Conservation (phyloP, 2,888 invertebrate species). For the Rhingia campestris region DNA sequence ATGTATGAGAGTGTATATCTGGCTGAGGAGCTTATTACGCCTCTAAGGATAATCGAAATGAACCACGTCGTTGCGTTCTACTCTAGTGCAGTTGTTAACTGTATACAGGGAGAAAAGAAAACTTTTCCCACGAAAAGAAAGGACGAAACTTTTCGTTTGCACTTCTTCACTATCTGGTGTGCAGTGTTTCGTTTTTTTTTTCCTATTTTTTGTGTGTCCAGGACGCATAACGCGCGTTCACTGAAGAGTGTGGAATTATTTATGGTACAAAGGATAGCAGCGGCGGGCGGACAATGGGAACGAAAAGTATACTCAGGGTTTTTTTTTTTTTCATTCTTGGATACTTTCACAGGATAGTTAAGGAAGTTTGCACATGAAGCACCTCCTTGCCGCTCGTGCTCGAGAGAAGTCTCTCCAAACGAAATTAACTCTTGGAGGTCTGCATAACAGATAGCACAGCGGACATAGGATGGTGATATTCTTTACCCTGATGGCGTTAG, state of each 20-base stretch:
- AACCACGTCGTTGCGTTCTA: conserved; percentile 37
- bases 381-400: conserved; percentile 49
- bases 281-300: conserved; percentile 27
- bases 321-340: conserved; percentile 40
- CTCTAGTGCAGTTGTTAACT: neutral
- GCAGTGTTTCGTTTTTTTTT: conserved; percentile 4
- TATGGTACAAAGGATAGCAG: conserved; percentile 68
- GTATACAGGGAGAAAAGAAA: conserved; percentile 45
- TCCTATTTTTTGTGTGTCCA: conserved; percentile 1
- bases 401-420: conserved; percentile 61
- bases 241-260: conserved; percentile 68
- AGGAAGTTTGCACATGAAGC: conserved; percentile 71
- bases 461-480: conserved; percentile 52
- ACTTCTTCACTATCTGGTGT: conserved; percentile 40
- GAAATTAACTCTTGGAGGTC: conserved; percentile 69
- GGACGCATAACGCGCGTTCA: conserved; percentile 64
- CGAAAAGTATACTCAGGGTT: conserved; percentile 32
- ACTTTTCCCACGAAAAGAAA: conserved; percentile 45
- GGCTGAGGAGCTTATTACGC: conserved; percentile 70
- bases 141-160: conserved; percentile 63
- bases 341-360: conserved; percentile 68
- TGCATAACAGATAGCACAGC: conserved; percentile 10
- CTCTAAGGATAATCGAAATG: conserved; percentile 74
- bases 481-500: conserved; percentile 36
- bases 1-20: conserved; percentile 55